phyloP scores from a whole-genome alignment of 2,797 vertebrate genomes.

The Craterocephalus amniculus region DNA sequence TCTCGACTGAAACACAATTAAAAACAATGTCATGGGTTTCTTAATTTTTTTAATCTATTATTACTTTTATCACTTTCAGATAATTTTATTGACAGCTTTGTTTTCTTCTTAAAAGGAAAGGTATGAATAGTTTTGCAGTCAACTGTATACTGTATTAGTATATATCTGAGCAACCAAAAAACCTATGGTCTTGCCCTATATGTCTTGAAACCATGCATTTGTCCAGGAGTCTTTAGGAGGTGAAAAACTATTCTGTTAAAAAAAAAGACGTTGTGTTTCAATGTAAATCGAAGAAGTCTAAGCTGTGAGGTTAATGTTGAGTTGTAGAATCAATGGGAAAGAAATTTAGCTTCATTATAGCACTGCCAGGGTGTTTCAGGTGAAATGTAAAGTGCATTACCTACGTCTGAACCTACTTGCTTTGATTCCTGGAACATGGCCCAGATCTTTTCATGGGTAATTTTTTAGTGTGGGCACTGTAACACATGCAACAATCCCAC shows the following conservation, averaged over 20 bases:
- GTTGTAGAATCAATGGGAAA: slow-evolving; percentile 13
- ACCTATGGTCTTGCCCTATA: not conserved
- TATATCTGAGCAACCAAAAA: no score
- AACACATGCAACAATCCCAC: slow-evolving; percentile 14
- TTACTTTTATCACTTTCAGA: no score
- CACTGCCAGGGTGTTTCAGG: slow-evolving; percentile 4
- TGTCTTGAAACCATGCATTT: not conserved
- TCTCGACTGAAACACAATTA: no score
- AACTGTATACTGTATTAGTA: no score
- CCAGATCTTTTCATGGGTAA: slow-evolving; percentile 3
- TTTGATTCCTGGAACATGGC: not conserved
- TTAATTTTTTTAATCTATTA: no score
- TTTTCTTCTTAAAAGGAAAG: no score
- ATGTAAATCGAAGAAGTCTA: slow-evolving; percentile 24
- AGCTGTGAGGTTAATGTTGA: slow-evolving; percentile 22
- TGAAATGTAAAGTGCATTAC: slow-evolving; percentile 16
- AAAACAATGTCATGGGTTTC: no score
- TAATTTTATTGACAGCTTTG: no score
- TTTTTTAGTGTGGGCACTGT: slow-evolving; percentile 9
- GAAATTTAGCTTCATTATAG: slow-evolving; percentile 6
- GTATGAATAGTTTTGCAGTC: no score
- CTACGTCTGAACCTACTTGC: not conserved
- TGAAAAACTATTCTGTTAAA: not conserved
- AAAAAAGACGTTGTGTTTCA: slow-evolving; percentile 9
- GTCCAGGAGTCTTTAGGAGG: slow-evolving; percentile 1